Evolutionary conservation across 2,888 invertebrate species (phyloP).

Genomic region (Rhingia rostrata): DNA sequence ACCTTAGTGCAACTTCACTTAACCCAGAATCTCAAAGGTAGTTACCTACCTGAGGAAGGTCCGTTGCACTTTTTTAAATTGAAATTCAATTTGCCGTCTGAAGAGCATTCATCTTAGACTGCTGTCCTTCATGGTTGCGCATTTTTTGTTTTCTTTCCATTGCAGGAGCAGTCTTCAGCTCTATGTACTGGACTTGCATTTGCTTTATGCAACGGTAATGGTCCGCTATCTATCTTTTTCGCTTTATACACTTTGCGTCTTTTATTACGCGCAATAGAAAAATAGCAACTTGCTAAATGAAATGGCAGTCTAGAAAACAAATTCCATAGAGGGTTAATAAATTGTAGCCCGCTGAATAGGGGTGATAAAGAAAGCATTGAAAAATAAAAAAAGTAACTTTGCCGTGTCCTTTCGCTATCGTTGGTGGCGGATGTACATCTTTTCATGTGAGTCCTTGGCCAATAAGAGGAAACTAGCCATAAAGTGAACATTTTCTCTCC

Average conservation of each 20-base stretch:
- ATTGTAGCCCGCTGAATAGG: conserved; percentile 28
- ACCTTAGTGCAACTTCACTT: conserved; percentile 56
- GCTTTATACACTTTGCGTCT: conserved; percentile 31
- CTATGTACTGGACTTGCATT: conserved; percentile 30
- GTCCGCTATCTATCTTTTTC: background rate
- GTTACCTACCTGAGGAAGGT: conserved; percentile 9
- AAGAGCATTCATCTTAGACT: conserved; percentile 49
- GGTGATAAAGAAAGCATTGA: conserved; percentile 10
- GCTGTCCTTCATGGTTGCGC: conserved; percentile 3
- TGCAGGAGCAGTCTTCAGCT: background rate
- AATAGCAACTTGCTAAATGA: conserved; percentile 43
- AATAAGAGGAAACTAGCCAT: conserved; percentile 67
- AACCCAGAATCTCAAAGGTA: conserved; percentile 4
- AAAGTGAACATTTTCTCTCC: conserved; percentile 72
- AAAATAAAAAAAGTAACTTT: conserved; percentile 35
- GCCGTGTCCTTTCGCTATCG: conserved; percentile 26
- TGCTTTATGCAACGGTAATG: conserved; percentile 24
- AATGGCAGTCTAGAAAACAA: conserved; percentile 48
- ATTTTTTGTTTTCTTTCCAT: background rate
- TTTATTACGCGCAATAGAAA: conserved; percentile 28
- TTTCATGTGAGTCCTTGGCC: conserved; percentile 59
- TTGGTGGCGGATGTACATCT: conserved; percentile 47
- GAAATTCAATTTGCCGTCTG: conserved; percentile 65
- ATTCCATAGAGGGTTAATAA: conserved; percentile 60
- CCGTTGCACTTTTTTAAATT: conserved; percentile 35